Conservation (phyloP, 2,113 vertebrate species). For the Stegostoma tigrinum region DNA sequence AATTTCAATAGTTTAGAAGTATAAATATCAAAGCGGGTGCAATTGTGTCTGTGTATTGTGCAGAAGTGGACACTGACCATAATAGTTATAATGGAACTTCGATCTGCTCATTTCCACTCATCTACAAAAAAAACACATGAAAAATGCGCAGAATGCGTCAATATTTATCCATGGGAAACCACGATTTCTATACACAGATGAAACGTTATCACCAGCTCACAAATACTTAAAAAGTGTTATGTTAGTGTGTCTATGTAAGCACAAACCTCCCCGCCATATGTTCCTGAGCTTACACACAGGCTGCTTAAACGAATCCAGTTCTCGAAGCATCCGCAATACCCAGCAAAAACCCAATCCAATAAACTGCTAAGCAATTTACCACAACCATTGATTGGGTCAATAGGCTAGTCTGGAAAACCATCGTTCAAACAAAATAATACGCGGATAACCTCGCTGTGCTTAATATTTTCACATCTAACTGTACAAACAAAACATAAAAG, state of each 20-base stretch:
- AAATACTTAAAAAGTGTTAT: conserved; percentile 15
- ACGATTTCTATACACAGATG: background rate
- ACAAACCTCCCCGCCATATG: background rate
- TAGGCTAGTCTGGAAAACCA: background rate
- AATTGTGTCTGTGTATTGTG: background rate
- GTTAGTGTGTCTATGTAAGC: background rate
- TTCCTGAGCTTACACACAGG: background rate
- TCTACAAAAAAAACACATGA: background rate
- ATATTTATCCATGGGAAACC: background rate
- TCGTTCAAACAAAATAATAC: background rate
- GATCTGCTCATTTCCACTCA: background rate
- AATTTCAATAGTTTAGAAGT: background rate
- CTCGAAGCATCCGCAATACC: background rate
- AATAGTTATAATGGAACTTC: background rate
- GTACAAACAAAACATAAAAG: background rate
- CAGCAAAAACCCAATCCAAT: background rate
- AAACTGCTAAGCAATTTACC: background rate
- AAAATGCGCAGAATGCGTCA: background rate
- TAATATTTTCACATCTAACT: background rate
- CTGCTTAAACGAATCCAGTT: background rate
- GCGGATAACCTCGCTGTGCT: background rate
- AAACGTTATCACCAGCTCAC: background rate
- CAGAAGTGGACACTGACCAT: background rate
- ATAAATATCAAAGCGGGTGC: background rate
- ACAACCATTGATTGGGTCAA: background rate